Evolutionary conservation across 2,113 vertebrate genomes (phyloP).

Genomic region (Zosterops hypoxanthus): DNA sequence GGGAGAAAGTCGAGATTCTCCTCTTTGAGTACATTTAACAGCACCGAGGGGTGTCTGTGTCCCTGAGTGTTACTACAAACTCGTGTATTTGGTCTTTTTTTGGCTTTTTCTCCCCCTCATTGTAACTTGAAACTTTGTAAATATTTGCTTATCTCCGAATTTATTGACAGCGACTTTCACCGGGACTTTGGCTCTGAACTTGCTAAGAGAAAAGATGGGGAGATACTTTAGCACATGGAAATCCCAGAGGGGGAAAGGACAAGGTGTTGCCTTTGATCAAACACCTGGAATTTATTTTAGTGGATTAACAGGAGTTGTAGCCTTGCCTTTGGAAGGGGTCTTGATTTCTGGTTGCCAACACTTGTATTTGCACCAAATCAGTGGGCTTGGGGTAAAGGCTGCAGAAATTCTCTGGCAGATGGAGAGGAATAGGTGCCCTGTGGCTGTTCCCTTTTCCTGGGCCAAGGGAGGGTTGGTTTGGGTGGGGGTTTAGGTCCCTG

Average conservation of each 20-base stretch:
- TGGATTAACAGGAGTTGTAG: neutral
- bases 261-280: neutral
- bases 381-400: neutral
- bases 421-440: neutral
- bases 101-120: rapidly evolving
- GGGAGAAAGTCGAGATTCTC: neutral
- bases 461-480: rapidly evolving
- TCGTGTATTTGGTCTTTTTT: neutral
- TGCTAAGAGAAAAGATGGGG: neutral
- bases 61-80: neutral
- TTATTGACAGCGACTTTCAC: neutral
- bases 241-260: neutral
- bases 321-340: neutral
- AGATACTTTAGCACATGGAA: rapidly evolving
- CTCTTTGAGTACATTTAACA: rapidly evolving
- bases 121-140: neutral
- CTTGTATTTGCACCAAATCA: neutral
- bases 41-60: rapidly evolving
- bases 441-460: rapidly evolving
- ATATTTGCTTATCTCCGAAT: neutral
- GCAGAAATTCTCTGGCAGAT: neutral
- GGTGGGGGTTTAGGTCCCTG: rapidly evolving
- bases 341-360: neutral
- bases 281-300: neutral
- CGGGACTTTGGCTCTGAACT: neutral